Percentiles rank a stretch among this genome's conserved stretches.
These are phyloP conservation scores for Caenorhabditis sp. DNA, from an alignment of 2,888 invertebrate species.

Conservation along the genomic window DNA sequence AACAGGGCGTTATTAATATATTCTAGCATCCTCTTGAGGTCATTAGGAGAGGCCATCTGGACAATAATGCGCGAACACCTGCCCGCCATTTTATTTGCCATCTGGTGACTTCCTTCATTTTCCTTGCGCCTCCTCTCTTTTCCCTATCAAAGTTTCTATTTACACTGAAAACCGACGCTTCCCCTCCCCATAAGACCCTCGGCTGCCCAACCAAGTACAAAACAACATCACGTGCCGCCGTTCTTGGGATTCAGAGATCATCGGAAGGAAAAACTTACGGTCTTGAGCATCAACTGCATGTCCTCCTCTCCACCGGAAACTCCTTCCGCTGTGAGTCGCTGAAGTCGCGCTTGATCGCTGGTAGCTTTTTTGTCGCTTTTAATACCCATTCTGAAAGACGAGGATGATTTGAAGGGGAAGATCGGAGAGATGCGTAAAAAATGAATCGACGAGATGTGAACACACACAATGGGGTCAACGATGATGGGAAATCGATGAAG, in stretches of 20 bases:
- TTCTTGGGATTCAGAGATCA: conserved; percentile 15
- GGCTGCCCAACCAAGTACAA: conserved; percentile 14
- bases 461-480: not conserved
- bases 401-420: not conserved
- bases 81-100: conserved; percentile 33
- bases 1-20: too few relatives aligned
- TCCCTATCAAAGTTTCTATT: conserved; percentile 25
- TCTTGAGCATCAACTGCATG: conserved; percentile 75
- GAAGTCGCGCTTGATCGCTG: conserved; percentile 73
- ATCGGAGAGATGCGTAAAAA: not conserved
- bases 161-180: conserved; percentile 42
- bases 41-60: conserved; percentile 38
- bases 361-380: conserved; percentile 73
- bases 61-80: conserved; percentile 51
- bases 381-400: conserved; percentile 73
- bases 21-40: too few relatives aligned
- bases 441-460: not conserved
- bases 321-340: conserved; percentile 71
- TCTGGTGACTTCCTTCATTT: conserved; percentile 17
- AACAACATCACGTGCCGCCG: conserved; percentile 43
- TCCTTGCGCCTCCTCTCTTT: not conserved
- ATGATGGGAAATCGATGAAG: not conserved
- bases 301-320: conserved; percentile 70
- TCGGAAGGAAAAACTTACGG: conserved; percentile 61
- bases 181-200: not conserved